Percentiles rank a stretch among this genome's conserved stretches.
Evolutionary conservation across 2,888 invertebrate genomes (phyloP).

Genomic region (Drosophila anceps): DNA sequence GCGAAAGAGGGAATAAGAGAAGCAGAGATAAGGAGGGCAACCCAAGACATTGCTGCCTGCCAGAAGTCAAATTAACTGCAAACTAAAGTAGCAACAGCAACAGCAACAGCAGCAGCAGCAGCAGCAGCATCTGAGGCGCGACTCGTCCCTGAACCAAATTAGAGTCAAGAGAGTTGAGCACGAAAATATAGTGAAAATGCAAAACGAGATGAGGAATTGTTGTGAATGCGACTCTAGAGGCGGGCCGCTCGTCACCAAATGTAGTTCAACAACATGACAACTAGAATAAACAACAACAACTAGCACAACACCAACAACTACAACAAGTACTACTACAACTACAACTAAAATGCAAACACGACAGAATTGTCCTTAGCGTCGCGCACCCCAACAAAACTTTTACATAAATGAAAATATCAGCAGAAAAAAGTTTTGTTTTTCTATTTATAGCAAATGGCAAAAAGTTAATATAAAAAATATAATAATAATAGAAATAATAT

Average conservation of each 20-base stretch:
- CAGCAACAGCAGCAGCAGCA: slow-evolving; percentile 13
- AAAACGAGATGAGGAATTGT: slow-evolving; percentile 45
- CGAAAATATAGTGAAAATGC: slow-evolving; percentile 29
- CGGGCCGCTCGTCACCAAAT: slow-evolving; percentile 42
- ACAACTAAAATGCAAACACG: slow-evolving; percentile 10
- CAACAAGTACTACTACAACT: slow-evolving; percentile 9
- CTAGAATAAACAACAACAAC: slow-evolving; percentile 26
- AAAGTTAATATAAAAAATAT: too few species aligned
- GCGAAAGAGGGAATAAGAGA: background rate
- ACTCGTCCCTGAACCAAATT: slow-evolving; percentile 77
- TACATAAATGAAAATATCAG: background rate
- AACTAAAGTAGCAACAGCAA: slow-evolving; percentile 43
- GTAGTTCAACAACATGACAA: slow-evolving; percentile 72
- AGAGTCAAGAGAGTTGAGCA: slow-evolving; percentile 72
- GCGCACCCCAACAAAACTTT: slow-evolving; percentile 31
- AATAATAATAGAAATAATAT: background rate
- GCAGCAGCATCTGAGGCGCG: slow-evolving; percentile 15
- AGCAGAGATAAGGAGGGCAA: slow-evolving; percentile 32
- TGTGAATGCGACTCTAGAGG: slow-evolving; percentile 32
- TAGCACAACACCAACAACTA: slow-evolving; percentile 14
- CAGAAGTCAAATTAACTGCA: slow-evolving; percentile 68
- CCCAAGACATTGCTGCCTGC: slow-evolving; percentile 33
- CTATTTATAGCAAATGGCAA: background rate
- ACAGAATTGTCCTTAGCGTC: slow-evolving; percentile 10
- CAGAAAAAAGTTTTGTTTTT: slow-evolving; percentile 14